These are phyloP conservation scores for Rhorus exstirpatorius DNA, from an alignment of 2,888 invertebrate genomes.

Conservation along the genomic window DNA sequence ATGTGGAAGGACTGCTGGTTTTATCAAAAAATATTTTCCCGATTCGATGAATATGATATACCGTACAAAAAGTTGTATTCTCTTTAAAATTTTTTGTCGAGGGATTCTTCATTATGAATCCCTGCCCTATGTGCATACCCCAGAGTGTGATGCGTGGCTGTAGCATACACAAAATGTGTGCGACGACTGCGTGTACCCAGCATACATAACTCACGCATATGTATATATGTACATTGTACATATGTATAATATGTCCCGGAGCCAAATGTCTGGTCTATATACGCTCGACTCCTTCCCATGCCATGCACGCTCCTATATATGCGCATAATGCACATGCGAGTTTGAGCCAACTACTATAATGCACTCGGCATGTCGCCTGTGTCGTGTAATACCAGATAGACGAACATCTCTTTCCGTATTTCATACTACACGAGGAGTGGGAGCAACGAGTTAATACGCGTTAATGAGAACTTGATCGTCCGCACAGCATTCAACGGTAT, in stretches of 20 bases:
- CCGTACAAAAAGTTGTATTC: background rate
- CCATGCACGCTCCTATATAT: background rate
- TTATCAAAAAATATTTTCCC: constrained; percentile 2
- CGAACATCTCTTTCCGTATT: no score
- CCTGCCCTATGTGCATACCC: background rate
- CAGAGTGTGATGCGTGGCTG: background rate
- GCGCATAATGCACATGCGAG: background rate
- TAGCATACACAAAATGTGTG: constrained; percentile 4
- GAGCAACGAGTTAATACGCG: constrained; percentile 49
- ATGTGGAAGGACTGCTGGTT: background rate
- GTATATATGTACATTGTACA: no score
- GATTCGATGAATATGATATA: background rate
- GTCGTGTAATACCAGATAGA: background rate
- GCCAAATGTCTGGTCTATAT: constrained; percentile 51
- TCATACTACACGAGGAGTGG: constrained; percentile 20
- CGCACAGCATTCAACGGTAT: constrained; percentile 7
- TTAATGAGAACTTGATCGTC: constrained; percentile 39
- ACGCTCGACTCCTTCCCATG: background rate
- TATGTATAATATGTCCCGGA: no score
- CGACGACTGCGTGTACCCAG: constrained; percentile 38
- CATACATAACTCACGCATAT: constrained; percentile 62
- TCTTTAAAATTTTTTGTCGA: background rate
- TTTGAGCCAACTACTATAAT: no score
- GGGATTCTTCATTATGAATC: background rate
- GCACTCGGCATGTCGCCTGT: background rate